Base-by-base conservation (phyloP, 1,140 invertebrate genomes). In the Wasmannia auropunctata region DNA sequence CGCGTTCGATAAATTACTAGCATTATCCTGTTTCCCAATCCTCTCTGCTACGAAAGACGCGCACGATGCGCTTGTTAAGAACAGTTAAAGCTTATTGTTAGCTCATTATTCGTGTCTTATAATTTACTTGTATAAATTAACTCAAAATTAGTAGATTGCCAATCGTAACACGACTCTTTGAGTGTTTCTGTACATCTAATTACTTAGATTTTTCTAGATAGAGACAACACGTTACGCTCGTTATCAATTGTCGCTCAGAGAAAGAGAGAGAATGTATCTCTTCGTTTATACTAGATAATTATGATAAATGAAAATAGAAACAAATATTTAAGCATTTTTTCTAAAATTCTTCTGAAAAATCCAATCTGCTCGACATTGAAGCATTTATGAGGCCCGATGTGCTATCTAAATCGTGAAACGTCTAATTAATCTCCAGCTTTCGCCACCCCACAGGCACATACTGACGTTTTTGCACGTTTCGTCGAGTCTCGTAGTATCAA, bases 401-500 rank as follows among this genome's bases (percentile, higher is more conserved):
- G n/a, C 0, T 72, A 83, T 74, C 65, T 81, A 70, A 43, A 56
- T n/a, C 25, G 28, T 14, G 11, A 56, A 70, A 81, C 6, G 37
- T 31, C 16, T 81, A 58, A 81, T 81, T 81, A 72, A 81, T 81
- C 54, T 72, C 14, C 10, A 31, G 65, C 67, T 51, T 46, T 72
- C 65, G 25, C 22, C 37, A 60, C 5, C 56, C 8, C n/a, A n/a
- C n/a, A 46, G 65, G 31, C 19, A 19, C n/a, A 56, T 56, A 63
- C 58, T 16, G 46, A 85, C 77, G 43, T 77, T 85, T 74, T 63
- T 85, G 54, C 40, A 54, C 43, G 43, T 63, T 77, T 63, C 81
- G 72, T 58, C 72, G 51, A 54, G 25, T 84, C 72, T 54, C 37
- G 34, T 31, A 51, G 51, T 54, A 88, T 89, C 65, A 62, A 70